A percentile compares a stretch with the other conserved stretches of the same genome.
Evolutionary conservation across 2,113 vertebrate genomes (phyloP).

Genomic region (Lutjanus erythropterus): DNA sequence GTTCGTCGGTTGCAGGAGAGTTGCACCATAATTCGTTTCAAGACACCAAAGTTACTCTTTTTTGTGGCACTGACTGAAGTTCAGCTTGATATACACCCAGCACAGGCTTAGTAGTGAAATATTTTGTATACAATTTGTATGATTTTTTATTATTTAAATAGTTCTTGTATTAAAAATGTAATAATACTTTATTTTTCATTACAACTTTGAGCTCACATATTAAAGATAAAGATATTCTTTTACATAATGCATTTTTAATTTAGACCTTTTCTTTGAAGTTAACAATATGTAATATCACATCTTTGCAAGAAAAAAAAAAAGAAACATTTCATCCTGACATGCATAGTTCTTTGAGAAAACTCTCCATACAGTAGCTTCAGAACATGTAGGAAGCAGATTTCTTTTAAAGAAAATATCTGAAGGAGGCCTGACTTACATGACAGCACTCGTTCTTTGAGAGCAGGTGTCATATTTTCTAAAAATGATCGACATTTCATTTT

Average conservation of each 20-base stretch:
- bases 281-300: background rate
- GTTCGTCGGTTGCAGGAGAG: background rate
- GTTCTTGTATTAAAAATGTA: background rate
- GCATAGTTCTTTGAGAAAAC: background rate
- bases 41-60: background rate
- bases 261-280: background rate
- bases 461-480: slow-evolving; percentile 20
- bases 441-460: slow-evolving; percentile 17
- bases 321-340: background rate
- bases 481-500: slow-evolving; percentile 60
- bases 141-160: background rate
- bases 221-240: background rate
- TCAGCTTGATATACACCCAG: background rate
- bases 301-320: background rate
- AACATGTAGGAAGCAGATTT: background rate
- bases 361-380: background rate
- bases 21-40: background rate
- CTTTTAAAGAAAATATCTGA: background rate
- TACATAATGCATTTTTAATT: background rate
- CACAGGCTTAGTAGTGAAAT: background rate
- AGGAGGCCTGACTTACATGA: background rate
- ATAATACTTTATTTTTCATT: background rate
- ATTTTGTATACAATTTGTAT: background rate
- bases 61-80: background rate
- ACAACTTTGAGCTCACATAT: background rate